These are phyloP conservation scores for Xiphophorus couchianus DNA, from an alignment of 2,113 vertebrate genomes.

Conservation along the genomic window DNA sequence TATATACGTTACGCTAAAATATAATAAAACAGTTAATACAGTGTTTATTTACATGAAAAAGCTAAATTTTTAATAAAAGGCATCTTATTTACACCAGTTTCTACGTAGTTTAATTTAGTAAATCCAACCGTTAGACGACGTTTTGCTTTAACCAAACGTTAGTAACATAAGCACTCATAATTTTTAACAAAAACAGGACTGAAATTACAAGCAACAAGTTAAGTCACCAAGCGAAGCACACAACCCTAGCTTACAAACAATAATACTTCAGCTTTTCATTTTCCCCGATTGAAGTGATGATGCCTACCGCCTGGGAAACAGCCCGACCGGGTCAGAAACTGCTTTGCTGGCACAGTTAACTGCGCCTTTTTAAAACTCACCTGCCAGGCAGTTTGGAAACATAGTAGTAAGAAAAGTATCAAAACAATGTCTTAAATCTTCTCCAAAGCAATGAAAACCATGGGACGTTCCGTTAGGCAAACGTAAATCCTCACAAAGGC, in stretches of 20 bases:
- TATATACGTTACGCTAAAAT: not conserved
- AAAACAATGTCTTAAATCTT: constrained; percentile 13
- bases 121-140: not conserved
- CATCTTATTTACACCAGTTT: not conserved
- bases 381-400: constrained; percentile 53
- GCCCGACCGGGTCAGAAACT: constrained; percentile 42
- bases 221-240: not conserved
- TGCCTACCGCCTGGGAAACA: constrained; percentile 17
- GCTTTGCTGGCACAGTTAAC: constrained; percentile 48
- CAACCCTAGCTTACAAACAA: not conserved
- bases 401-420: constrained; percentile 46
- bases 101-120: not conserved
- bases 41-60: not conserved
- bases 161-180: not conserved
- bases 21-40: not conserved
- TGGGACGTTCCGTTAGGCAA: not conserved
- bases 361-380: constrained; percentile 53
- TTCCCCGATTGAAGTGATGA: constrained; percentile 39
- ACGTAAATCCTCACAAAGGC: constrained; percentile 1
- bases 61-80: not conserved
- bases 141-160: not conserved
- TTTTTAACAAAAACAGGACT: not conserved
- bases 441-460: not conserved
- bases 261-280: not conserved
- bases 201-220: not conserved